These are phyloP conservation scores for Actinemys pallida DNA, from an alignment of 2,113 vertebrate species.

Conservation along the genomic window DNA sequence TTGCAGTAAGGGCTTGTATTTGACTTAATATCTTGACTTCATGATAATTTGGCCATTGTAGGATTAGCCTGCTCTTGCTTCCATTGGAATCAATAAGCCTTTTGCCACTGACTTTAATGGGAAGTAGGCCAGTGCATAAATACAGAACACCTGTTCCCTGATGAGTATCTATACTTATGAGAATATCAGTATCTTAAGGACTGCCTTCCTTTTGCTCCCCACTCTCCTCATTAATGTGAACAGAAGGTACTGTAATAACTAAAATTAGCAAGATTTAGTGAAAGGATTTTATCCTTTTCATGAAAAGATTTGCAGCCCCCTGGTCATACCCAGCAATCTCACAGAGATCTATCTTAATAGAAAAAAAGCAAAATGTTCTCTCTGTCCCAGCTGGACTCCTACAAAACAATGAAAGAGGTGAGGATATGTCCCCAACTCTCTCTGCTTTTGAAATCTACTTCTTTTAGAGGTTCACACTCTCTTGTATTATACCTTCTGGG, in stretches of 20 bases:
- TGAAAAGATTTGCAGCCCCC: background rate
- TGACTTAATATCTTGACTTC: fast-evolving
- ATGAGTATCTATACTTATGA: background rate
- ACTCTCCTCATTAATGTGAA: background rate
- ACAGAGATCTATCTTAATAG: background rate
- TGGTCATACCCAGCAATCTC: background rate
- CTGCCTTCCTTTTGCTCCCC: background rate
- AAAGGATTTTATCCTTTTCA: background rate
- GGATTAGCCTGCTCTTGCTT: background rate
- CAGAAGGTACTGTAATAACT: background rate
- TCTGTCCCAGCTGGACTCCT: background rate
- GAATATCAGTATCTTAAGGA: background rate
- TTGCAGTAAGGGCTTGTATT: background rate
- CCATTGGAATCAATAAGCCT: background rate
- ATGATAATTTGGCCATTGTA: background rate
- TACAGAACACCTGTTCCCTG: background rate
- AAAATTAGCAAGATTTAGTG: background rate
- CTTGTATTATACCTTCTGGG: background rate
- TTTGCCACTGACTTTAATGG: background rate
- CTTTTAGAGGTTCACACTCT: background rate
- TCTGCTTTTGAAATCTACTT: background rate
- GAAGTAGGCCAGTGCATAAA: background rate
- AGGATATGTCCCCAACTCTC: background rate
- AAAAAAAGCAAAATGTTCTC: background rate
- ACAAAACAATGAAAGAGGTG: background rate